These are phyloP conservation scores for Scaptodrosophila lebanonensis DNA, from an alignment of 1,140 invertebrate genomes.

Conservation along the genomic window DNA sequence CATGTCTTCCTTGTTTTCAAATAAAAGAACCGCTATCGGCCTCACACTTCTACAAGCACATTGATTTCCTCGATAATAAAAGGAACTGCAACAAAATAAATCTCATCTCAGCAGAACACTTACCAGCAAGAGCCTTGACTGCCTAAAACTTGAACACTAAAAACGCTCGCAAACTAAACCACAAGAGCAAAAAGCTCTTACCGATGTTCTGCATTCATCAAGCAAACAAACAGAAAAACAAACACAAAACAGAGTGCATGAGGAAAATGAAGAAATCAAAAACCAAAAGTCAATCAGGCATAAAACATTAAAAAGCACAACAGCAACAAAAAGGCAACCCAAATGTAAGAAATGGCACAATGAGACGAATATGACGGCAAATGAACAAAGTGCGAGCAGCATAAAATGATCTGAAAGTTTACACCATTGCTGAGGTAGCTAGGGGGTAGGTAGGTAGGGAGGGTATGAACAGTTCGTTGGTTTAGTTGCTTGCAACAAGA, in stretches of 20 bases:
- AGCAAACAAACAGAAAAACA: conserved; percentile 15
- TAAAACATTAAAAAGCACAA: conserved; percentile 60
- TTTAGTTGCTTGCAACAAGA: conserved; percentile 3
- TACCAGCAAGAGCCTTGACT: conserved; percentile 9
- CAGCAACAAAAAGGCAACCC: conserved; percentile 23
- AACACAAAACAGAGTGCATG: conserved; percentile 48
- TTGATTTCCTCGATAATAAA: too few species aligned
- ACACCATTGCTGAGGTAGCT: not conserved
- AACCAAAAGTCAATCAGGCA: conserved; percentile 70
- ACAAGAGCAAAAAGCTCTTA: conserved; percentile 48
- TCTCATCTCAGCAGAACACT: too few species aligned
- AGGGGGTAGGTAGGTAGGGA: conserved; percentile 4
- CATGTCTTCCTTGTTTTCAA: too few species aligned
- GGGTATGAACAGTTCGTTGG: conserved; percentile 21
- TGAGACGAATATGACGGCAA: conserved; percentile 4
- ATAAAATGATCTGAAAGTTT: too few species aligned
- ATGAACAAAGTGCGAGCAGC: not conserved
- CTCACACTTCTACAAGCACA: too few species aligned
- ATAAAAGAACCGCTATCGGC: too few species aligned
- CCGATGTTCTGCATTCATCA: conserved; percentile 43
- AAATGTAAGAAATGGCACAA: conserved; percentile 42
- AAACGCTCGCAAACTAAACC: conserved; percentile 61
- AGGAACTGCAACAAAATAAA: too few species aligned
- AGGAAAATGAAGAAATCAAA: conserved; percentile 43
- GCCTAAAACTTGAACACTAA: conserved; percentile 60